Percentiles rank a stretch among this genome's conserved stretches.
Conservation (phyloP, 2,113 vertebrate species). For the Rhinolophus ferrumequinum region DNA sequence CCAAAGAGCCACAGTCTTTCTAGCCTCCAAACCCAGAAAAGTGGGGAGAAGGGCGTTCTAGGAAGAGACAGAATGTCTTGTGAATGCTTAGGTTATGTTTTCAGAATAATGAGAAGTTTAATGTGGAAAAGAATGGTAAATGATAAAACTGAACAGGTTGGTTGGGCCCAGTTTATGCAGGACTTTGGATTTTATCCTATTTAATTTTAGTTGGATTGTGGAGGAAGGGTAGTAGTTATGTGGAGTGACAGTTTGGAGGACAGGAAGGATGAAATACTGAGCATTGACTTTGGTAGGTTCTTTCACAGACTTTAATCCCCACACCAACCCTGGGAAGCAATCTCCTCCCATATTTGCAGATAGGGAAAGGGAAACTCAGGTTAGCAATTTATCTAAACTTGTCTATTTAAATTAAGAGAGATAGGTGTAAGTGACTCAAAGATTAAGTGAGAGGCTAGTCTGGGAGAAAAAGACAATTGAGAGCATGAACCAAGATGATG, state of each 20-base stretch:
- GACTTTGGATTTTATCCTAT: neutral
- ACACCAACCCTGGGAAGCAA: neutral
- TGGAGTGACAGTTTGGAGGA: neutral
- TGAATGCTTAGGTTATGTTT: neutral
- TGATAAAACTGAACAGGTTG: neutral
- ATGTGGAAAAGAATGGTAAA: neutral
- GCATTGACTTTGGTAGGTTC: neutral
- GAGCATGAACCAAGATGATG: neutral
- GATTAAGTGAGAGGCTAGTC: neutral
- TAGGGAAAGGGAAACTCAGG: neutral
- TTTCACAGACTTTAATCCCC: neutral
- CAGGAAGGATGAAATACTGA: neutral
- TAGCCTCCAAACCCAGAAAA: neutral
- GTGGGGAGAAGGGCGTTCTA: neutral
- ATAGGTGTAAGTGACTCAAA: neutral
- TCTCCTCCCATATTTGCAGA: neutral
- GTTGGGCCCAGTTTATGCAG: neutral
- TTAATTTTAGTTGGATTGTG: neutral
- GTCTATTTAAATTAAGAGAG: neutral
- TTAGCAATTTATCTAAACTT: neutral
- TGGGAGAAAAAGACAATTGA: neutral
- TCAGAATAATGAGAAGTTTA: slow-evolving; percentile 17
- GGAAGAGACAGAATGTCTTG: neutral
- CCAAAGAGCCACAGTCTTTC: neutral
- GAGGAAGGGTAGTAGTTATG: neutral